Conservation (phyloP, 2,113 vertebrate species). For the Tenrec ecaudatus region DNA sequence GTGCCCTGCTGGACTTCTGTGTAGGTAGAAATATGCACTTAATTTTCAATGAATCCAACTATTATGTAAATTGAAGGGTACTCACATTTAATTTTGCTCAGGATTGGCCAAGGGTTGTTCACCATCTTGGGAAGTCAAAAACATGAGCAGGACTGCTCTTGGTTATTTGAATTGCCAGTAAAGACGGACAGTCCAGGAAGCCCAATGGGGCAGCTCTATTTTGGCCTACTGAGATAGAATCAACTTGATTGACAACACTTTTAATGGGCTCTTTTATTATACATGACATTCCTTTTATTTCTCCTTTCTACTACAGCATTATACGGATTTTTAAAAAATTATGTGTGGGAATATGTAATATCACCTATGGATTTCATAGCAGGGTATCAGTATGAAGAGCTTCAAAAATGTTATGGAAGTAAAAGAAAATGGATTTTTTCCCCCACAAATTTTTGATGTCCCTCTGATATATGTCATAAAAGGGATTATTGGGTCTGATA, state of each 20-base stretch:
- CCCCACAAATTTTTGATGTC: too few relatives aligned
- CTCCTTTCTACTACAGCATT: slow-evolving; percentile 20
- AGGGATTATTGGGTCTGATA: background rate
- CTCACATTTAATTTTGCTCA: slow-evolving; percentile 40
- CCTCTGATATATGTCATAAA: background rate
- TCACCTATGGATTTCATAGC: slow-evolving; percentile 59
- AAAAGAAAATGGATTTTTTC: too few relatives aligned
- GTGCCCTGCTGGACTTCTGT: background rate
- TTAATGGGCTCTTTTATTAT: slow-evolving; percentile 35
- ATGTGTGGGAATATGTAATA: background rate
- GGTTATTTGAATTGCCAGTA: background rate
- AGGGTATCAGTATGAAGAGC: background rate
- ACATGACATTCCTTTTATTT: slow-evolving; percentile 49
- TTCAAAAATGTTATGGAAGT: too few relatives aligned
- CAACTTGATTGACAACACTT: background rate
- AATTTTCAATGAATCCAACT: background rate
- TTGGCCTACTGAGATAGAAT: background rate
- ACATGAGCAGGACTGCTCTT: background rate
- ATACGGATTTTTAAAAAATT: slow-evolving; percentile 11
- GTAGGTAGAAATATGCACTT: slow-evolving; percentile 25
- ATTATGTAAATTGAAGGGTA: background rate
- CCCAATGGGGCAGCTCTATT: background rate
- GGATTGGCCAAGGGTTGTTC: slow-evolving; percentile 37
- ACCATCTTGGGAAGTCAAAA: background rate
- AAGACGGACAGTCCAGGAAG: background rate